These are phyloP conservation scores for Drosophila yakuba DNA, from an alignment of 1,140 invertebrate genomes.

Conservation along the genomic window DNA sequence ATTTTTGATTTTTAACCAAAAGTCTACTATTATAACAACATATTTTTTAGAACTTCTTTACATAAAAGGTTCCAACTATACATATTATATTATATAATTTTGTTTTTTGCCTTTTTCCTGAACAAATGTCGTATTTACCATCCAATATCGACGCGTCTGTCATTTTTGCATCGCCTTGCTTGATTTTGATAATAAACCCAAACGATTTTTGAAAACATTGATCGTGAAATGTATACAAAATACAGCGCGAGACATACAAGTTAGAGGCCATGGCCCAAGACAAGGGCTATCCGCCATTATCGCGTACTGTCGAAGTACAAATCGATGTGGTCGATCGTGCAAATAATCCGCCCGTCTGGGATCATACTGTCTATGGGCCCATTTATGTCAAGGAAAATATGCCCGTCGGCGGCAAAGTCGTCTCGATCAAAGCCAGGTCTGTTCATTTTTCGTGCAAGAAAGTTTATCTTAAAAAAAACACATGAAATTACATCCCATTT, in stretches of 20 bases:
- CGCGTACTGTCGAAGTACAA: constrained; percentile 97
- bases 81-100: constrained; percentile 48
- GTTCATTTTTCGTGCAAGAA: constrained; percentile 85
- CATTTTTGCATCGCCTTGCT: constrained; percentile 68
- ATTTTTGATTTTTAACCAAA: constrained; percentile 42
- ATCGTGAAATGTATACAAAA: constrained; percentile 62
- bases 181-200: constrained; percentile 62
- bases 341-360: constrained; percentile 98
- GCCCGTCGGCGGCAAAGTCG: constrained; percentile 97
- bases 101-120: constrained; percentile 76
- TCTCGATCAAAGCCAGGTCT: constrained; percentile 98
- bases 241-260: constrained; percentile 97
- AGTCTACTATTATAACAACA: constrained; percentile 15
- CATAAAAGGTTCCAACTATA: constrained; percentile 44
- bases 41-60: constrained; percentile 44
- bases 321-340: constrained; percentile 98
- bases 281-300: constrained; percentile 96
- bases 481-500: constrained; percentile 58
- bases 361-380: constrained; percentile 97
- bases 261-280: constrained; percentile 98
- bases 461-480: constrained; percentile 43
- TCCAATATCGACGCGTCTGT: constrained; percentile 54
- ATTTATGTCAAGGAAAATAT: constrained; percentile 98
- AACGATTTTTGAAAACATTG: constrained; percentile 36
- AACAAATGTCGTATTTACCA: constrained; percentile 47